Evolutionary conservation across 1,140 invertebrate species (phyloP).

Genomic region (Drosophila biarmipes): DNA sequence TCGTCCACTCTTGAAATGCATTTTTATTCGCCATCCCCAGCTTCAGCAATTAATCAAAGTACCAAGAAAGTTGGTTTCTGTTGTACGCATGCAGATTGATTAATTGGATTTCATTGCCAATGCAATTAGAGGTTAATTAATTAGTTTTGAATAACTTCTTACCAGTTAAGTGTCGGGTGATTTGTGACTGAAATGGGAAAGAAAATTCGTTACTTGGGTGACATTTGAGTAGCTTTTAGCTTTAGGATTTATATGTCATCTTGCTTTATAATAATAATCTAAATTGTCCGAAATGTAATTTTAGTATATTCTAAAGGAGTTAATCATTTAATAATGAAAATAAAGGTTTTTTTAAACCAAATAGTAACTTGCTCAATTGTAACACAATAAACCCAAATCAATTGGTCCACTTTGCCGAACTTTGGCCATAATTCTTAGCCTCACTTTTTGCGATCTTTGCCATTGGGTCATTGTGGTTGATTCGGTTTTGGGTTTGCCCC

Average conservation of each 20-base stretch:
- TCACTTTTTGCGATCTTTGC: constrained; percentile 5
- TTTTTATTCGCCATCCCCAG: constrained; percentile 29
- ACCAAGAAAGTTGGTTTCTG: constrained; percentile 47
- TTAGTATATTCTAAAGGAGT: too few species aligned
- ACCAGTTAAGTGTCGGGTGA: constrained; percentile 8
- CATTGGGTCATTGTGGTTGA: constrained; percentile 9
- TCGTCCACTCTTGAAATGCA: constrained; percentile 66
- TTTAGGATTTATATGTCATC: background rate
- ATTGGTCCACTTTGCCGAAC: constrained; percentile 1
- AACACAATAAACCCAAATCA: background rate
- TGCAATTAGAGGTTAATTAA: constrained; percentile 75
- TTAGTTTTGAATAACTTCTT: constrained; percentile 45
- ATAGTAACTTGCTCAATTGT: background rate
- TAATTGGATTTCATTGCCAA: constrained; percentile 67
- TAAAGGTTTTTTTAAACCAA: background rate
- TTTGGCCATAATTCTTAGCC: constrained; percentile 12
- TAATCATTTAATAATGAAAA: background rate
- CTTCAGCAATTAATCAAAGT: constrained; percentile 68
- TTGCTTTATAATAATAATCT: background rate
- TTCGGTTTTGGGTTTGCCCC: constrained; percentile 25
- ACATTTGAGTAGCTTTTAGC: background rate
- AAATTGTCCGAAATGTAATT: background rate
- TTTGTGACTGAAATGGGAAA: constrained; percentile 4
- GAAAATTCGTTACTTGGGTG: constrained; percentile 2
- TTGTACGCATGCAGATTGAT: constrained; percentile 50